These are phyloP conservation scores for Poecile montanus DNA, from an alignment of 2,797 vertebrate genomes.

Conservation along the genomic window DNA sequence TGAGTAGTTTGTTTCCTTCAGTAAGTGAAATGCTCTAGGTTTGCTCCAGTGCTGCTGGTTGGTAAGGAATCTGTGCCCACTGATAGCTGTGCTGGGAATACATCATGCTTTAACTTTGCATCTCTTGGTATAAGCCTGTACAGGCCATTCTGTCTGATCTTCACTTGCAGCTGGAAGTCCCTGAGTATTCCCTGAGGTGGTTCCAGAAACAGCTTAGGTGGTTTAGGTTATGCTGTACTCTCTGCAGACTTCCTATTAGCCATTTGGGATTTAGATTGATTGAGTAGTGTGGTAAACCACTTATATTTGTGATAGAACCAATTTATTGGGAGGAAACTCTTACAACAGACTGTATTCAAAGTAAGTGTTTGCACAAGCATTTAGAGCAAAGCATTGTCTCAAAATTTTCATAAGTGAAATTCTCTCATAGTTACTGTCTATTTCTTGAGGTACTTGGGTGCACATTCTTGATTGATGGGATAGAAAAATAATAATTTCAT, in stretches of 20 bases:
- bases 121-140: neutral
- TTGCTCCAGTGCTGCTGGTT: neutral
- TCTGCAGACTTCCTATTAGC: neutral
- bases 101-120: neutral
- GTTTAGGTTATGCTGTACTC: neutral
- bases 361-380: neutral
- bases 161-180: neutral
- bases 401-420: neutral
- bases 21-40: neutral
- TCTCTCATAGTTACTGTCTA: neutral
- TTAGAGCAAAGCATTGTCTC: neutral
- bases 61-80: neutral
- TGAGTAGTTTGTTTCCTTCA: slow-evolving; percentile 69
- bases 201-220: neutral
- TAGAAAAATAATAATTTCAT: neutral
- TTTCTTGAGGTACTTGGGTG: neutral
- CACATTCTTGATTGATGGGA: neutral
- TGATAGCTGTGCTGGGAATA: neutral
- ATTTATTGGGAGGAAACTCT: neutral
- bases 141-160: neutral
- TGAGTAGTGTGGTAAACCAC: slow-evolving; percentile 15
- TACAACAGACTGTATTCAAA: neutral
- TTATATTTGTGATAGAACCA: neutral
- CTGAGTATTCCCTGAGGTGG: neutral
- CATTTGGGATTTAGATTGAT: slow-evolving; percentile 4